These are phyloP conservation scores for Zaprionus camerounensis DNA, from an alignment of 1,140 invertebrate genomes.

Conservation along the genomic window DNA sequence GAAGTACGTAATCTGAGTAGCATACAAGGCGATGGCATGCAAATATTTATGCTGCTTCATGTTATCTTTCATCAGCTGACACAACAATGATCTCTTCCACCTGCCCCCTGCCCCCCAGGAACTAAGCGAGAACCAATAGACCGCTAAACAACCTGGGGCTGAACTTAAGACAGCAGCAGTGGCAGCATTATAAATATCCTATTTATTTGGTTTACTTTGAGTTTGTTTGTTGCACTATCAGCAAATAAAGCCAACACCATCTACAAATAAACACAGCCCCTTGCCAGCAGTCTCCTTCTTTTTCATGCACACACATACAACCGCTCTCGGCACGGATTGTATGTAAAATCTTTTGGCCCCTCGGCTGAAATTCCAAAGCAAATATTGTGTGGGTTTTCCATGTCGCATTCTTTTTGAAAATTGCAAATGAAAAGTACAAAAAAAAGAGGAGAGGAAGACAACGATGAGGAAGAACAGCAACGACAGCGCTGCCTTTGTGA, in stretches of 20 bases:
- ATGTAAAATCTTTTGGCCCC: slow-evolving; percentile 36
- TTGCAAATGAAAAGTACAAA: slow-evolving; percentile 16
- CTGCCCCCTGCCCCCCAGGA: background rate
- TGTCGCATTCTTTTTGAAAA: slow-evolving; percentile 40
- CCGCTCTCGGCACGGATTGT: slow-evolving; percentile 19
- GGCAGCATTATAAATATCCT: slow-evolving; percentile 20
- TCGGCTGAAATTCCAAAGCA: slow-evolving; percentile 37
- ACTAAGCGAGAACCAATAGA: slow-evolving; percentile 42
- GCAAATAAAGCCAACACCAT: slow-evolving; percentile 49
- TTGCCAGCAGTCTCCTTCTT: background rate
- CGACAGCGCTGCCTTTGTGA: slow-evolving; percentile 23
- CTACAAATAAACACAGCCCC: slow-evolving; percentile 30
- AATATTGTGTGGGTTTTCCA: slow-evolving; percentile 41
- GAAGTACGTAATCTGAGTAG: background rate
- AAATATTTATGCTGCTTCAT: slow-evolving; percentile 38
- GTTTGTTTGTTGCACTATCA: slow-evolving; percentile 52
- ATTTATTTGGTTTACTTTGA: slow-evolving; percentile 35
- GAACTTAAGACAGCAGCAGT: slow-evolving; percentile 27
- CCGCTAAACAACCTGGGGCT: slow-evolving; percentile 30
- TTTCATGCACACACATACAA: slow-evolving; percentile 1
- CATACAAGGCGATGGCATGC: slow-evolving; percentile 12
- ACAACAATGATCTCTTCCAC: slow-evolving; percentile 5
- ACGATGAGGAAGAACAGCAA: background rate
- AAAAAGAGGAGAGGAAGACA: slow-evolving; percentile 1
- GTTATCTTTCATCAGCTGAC: slow-evolving; percentile 38